phyloP scores from a whole-genome alignment of 2,797 vertebrate genomes.

The Harpagifer antarcticus region DNA sequence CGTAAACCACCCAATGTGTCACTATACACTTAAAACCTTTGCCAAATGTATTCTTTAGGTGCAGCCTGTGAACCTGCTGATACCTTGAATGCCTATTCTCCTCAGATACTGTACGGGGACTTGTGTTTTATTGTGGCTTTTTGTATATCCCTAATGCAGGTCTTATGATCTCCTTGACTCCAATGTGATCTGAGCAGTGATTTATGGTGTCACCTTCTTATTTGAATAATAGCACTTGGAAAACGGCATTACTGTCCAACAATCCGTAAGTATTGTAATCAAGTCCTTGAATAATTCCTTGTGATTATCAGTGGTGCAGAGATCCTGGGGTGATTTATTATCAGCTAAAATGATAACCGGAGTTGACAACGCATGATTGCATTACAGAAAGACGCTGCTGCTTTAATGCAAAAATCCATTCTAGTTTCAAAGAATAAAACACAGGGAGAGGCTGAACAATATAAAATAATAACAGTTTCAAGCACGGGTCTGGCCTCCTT shows the following conservation, averaged over 20 bases:
- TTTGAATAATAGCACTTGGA: slow-evolving; percentile 70
- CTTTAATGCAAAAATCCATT: slow-evolving; percentile 7
- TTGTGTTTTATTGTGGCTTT: background rate
- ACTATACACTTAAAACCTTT: background rate
- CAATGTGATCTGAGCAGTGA: slow-evolving; percentile 48
- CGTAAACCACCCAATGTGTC: background rate
- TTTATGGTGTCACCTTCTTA: slow-evolving; percentile 60
- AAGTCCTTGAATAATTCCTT: slow-evolving; percentile 73
- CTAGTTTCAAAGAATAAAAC: slow-evolving; percentile 6
- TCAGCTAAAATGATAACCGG: slow-evolving; percentile 50
- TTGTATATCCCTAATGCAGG: slow-evolving; percentile 19
- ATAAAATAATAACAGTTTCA: background rate
- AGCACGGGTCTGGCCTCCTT: background rate
- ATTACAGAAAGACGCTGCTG: slow-evolving; percentile 21
- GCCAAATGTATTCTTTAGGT: background rate
- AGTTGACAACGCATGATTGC: slow-evolving; percentile 54
- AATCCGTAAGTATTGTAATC: slow-evolving; percentile 65
- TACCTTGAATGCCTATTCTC: background rate
- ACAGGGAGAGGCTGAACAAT: background rate
- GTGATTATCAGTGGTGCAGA: slow-evolving; percentile 60
- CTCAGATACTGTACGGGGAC: background rate
- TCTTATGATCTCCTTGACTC: slow-evolving; percentile 33
- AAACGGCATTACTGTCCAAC: slow-evolving; percentile 43
- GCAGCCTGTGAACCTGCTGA: background rate
- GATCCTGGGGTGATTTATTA: slow-evolving; percentile 69